Conservation (phyloP, 2,888 invertebrate species). For the Lasioglossum vierecki region DNA sequence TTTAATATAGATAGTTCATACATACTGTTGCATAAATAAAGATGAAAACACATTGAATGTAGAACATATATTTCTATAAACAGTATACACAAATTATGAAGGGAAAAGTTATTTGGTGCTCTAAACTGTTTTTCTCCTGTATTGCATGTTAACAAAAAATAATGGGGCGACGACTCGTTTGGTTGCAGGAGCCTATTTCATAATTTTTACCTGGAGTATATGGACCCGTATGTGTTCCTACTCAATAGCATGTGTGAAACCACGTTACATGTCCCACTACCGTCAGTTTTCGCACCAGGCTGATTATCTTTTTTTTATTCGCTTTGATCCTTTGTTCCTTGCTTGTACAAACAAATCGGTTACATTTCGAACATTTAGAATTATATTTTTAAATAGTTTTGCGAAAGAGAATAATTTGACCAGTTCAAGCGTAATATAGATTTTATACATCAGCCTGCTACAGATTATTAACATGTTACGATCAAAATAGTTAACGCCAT, state of each 20-base stretch:
- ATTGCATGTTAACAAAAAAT: constrained; percentile 82
- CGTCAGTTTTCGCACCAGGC: constrained; percentile 83
- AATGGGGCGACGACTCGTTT: constrained; percentile 82
- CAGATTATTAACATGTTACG: constrained; percentile 27
- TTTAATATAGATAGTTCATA: background rate
- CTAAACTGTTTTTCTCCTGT: constrained; percentile 60
- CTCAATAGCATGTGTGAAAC: constrained; percentile 84
- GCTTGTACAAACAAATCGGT: constrained; percentile 66
- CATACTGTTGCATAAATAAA: background rate
- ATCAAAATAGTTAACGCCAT: constrained; percentile 21
- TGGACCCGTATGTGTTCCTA: constrained; percentile 84
- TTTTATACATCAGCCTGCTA: constrained; percentile 54
- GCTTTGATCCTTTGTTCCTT: constrained; percentile 68
- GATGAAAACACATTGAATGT: background rate
- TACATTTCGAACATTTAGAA: constrained; percentile 20
- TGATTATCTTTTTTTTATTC: constrained; percentile 79
- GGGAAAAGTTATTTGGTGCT: constrained; percentile 45
- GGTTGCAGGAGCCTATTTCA: constrained; percentile 84
- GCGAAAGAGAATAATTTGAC: constrained; percentile 51
- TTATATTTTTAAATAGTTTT: constrained; percentile 39
- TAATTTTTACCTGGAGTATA: constrained; percentile 84
- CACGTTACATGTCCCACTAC: constrained; percentile 84
- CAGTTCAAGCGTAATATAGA: constrained; percentile 72
- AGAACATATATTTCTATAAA: constrained; percentile 18
- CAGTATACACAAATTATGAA: constrained; percentile 13